Evolutionary conservation across 2,888 invertebrate species (phyloP), one percentile per base, ranked within the genome.

Genomic region (Ophion obscuratus): DNA sequence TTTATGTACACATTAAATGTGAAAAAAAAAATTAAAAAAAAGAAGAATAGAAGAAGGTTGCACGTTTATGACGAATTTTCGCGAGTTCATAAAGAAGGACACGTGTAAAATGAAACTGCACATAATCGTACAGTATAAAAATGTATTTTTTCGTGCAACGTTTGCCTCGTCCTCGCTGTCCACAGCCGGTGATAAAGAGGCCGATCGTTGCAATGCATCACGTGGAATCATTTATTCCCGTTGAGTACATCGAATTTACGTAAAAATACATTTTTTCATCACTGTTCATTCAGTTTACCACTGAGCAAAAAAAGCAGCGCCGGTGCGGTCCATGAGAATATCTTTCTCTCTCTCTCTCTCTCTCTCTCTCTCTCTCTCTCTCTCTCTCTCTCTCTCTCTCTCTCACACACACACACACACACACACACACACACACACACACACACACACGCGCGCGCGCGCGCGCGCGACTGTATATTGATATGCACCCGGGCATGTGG

Each of bases 401-500:
- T 4, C 53, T 53, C 53, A 0, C 14, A 2, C 53, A 5, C 53
- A 5, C 53, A 5, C 14, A 24, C 24, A 24, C 24, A 24, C 24
- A 24, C 24, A 24, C 0, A 24, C n/a, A n/a, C 53, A 0, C 14
- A 2, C 53, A 5, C 53, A 5, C 53, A 5, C 14, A 24, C 24
- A 24, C 24, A 24, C 24, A 24, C 24, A 24, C 0, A 24, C n/a
- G n/a, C n/a, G n/a, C n/a, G 3, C 53, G 1, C 53, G 0, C 47
- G 0, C 36, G 0, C 11, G 0, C 3, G 7, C 47, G 14, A 47
- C 10, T 47, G 14, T 59, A 57, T 78, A 83, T 86, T 78, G 62
- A 62, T 71, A 74, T 70, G 68, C 64, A 74, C 9, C 64, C 77
- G 59, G 57, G 68, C 77, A 78, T 64, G 53, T 53, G 64, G 81